A percentile compares a stretch with the other conserved stretches of the same genome.
Evolutionary conservation across 2,797 vertebrate genomes (phyloP).

Genomic region (Anableps anableps): DNA sequence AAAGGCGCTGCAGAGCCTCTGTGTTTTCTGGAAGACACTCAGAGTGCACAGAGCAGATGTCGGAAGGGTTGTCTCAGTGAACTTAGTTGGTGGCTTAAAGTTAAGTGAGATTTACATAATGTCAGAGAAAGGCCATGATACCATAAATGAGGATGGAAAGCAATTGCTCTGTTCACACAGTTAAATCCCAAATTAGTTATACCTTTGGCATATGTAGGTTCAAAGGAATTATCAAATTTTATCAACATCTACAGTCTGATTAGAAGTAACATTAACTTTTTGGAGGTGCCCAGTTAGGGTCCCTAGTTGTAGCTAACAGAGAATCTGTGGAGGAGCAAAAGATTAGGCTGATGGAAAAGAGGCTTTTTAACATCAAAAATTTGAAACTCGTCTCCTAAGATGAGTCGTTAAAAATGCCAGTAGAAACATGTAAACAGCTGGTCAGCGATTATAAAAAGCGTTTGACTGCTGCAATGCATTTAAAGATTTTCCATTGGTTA

Average conservation of each 20-base stretch:
- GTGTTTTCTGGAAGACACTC: slow-evolving; percentile 51
- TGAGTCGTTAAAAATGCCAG: no score
- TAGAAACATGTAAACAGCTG: no score
- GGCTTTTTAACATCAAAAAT: no score
- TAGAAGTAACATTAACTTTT: background rate
- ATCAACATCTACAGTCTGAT: background rate
- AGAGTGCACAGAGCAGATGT: slow-evolving; percentile 59
- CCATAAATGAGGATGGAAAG: background rate
- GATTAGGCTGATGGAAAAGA: no score
- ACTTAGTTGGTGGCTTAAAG: slow-evolving; percentile 46
- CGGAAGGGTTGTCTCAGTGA: slow-evolving; percentile 64
- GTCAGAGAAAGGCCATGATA: slow-evolving; percentile 9
- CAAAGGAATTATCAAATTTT: background rate
- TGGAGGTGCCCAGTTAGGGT: background rate
- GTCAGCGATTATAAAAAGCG: no score
- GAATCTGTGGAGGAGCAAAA: background rate
- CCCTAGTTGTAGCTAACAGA: background rate
- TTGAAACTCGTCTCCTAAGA: no score
- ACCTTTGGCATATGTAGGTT: background rate
- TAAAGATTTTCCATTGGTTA: no score
- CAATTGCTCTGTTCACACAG: background rate
- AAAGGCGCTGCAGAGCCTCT: slow-evolving; percentile 55
- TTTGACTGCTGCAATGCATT: no score
- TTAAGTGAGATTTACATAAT: background rate
- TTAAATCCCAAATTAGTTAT: background rate